Evolutionary conservation across 2,797 vertebrate species (phyloP), one percentile per base, ranked within the genome.

Genomic region (Pangasius djambal): DNA sequence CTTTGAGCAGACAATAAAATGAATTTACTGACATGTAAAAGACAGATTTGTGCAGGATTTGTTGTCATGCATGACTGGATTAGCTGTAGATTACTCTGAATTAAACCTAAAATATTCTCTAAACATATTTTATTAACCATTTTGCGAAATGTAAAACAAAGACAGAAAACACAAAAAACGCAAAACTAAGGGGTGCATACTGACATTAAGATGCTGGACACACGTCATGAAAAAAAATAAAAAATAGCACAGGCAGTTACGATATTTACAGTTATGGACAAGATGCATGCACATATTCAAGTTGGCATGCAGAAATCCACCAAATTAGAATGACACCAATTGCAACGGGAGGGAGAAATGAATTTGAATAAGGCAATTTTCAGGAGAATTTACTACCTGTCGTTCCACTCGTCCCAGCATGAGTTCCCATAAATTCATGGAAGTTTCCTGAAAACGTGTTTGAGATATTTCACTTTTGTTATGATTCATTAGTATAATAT

Each of bases 391-490:
- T 96, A 96, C 95, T 96, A 96, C 95, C 95, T 96, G 96, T 95
- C 94, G 95, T 93, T 95, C 93, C 95, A 94, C 95, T 96, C 92
- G 95, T 95, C 94, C 95, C 95, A 94, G 95, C 95, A 95, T 96
- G 95, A 96, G 95, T 94, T 96, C 94, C 95, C 95, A 96, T 95
- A 97, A 95, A 96, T 95, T 96, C 96, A 96, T 91, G 94, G 95
- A 96, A 93, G 95, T 96, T 96, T 95, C 96, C 96, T 96, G 95
- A 95, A 96, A 96, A 96, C 84, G 96, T 96, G 94, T 95, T 95
- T 88, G 85, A 96, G 92, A 95, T 94, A 92, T 95, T 95, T 96
- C 92, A 96, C 94, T 95, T 93, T 92, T 92, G 92, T 94, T 92
- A 94, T 77, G 88, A 90, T 88, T 90, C 83, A 88, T 93, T 89